Evolutionary conservation across 1,140 invertebrate species (phyloP).

Genomic region (Drosophila persimilis): DNA sequence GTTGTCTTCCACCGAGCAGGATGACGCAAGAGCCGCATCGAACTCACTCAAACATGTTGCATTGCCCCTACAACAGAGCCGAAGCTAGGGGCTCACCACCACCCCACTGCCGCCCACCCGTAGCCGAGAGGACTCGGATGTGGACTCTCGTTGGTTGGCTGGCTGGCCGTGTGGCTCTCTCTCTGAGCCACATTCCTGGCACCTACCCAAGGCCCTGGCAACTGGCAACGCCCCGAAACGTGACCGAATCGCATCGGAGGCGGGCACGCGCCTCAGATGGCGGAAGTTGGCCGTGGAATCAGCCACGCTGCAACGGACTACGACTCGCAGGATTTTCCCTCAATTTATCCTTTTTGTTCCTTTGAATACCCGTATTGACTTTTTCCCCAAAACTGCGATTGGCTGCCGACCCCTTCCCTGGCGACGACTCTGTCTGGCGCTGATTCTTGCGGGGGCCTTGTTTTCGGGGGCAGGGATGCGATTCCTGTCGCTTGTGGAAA

Average conservation of each 20-base stretch:
- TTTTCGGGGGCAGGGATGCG: slow-evolving; percentile 34
- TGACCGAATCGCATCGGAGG: slow-evolving; percentile 70
- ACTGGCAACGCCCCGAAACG: slow-evolving; percentile 68
- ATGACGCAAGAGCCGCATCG: slow-evolving; percentile 27
- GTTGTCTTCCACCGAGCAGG: not conserved
- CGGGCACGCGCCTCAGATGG: slow-evolving; percentile 50
- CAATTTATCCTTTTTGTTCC: slow-evolving; percentile 17
- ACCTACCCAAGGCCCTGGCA: slow-evolving; percentile 37
- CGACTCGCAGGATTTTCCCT: slow-evolving; percentile 34
- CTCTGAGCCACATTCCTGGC: slow-evolving; percentile 12
- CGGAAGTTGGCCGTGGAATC: slow-evolving; percentile 29
- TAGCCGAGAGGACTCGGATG: slow-evolving; percentile 48
- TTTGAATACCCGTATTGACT: slow-evolving; percentile 28
- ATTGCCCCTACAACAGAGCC: slow-evolving; percentile 61
- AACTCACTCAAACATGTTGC: slow-evolving; percentile 79
- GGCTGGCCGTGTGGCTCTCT: slow-evolving; percentile 7
- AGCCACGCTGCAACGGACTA: slow-evolving; percentile 28
- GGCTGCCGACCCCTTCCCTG: slow-evolving; percentile 8
- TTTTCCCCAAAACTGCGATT: slow-evolving; percentile 34
- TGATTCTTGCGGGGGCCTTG: slow-evolving; percentile 35
- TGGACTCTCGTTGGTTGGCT: slow-evolving; percentile 49
- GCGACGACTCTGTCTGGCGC: slow-evolving; percentile 1
- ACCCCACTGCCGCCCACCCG: slow-evolving; percentile 8
- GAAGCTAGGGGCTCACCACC: slow-evolving; percentile 7
- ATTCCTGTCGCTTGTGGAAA: slow-evolving; percentile 50